phyloP scores from a whole-genome alignment of 2,797 vertebrate genomes.

The Merluccius polli region DNA sequence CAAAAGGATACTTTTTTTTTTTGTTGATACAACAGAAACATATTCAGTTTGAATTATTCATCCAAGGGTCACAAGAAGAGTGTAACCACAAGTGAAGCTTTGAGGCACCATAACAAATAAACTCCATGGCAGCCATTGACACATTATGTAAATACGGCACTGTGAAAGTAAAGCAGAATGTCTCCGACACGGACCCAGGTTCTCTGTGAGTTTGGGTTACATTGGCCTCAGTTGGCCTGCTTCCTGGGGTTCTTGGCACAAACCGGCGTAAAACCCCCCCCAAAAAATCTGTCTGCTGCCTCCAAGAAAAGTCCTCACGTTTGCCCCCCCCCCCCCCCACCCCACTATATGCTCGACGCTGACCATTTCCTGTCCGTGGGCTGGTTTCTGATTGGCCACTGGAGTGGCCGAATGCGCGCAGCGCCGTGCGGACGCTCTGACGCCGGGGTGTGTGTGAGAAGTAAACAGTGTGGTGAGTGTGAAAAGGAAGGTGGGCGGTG shows the following conservation, averaged over 20 bases:
- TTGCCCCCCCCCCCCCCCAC: too few relatives aligned
- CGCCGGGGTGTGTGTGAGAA: slow-evolving; percentile 69
- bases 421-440: slow-evolving; percentile 46
- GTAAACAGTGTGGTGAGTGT: slow-evolving; percentile 75
- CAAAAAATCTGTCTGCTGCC: too few relatives aligned
- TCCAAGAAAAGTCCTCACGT: background rate
- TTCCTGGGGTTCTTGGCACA: slow-evolving; percentile 64
- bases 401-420: slow-evolving; percentile 33
- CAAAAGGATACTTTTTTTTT: slow-evolving; percentile 47
- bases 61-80: slow-evolving; percentile 54
- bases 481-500: slow-evolving; percentile 53
- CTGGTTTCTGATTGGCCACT: slow-evolving; percentile 62
- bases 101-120: slow-evolving; percentile 69
- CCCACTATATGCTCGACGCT: slow-evolving; percentile 46
- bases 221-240: slow-evolving; percentile 48
- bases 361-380: slow-evolving; percentile 61
- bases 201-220: slow-evolving; percentile 49
- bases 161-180: slow-evolving; percentile 59
- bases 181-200: slow-evolving; percentile 49
- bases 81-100: slow-evolving; percentile 68
- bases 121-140: slow-evolving; percentile 59
- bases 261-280: slow-evolving; percentile 48
- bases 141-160: slow-evolving; percentile 68
- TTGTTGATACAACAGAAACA: slow-evolving; percentile 48
- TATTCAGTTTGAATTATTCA: slow-evolving; percentile 68